A percentile compares a stretch with the other conserved stretches of the same genome.
These are phyloP conservation scores for Haliclona indistincta DNA, from an alignment of 37 sponge, comb jelly and placozoan genomes.

Conservation along the genomic window DNA sequence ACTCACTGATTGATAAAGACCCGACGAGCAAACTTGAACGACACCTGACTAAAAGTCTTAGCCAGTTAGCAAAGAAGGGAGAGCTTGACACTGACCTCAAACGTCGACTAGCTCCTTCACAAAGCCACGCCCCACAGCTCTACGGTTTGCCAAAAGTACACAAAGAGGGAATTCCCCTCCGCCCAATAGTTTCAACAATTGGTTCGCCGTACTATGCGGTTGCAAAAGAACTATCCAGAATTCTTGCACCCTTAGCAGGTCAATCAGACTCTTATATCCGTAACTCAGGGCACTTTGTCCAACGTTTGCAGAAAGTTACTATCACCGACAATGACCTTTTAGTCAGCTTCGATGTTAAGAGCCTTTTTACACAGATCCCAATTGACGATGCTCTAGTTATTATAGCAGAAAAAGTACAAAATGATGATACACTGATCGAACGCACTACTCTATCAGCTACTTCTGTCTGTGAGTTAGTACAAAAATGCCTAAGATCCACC, in stretches of 20 bases:
- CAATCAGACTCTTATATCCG: not conserved
- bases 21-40: not conserved
- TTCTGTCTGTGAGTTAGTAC: not conserved
- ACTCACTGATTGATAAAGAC: not conserved
- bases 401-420: not conserved
- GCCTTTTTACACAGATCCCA: constrained; percentile 21
- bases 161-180: constrained; percentile 8
- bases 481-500: constrained; percentile 8
- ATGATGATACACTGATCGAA: not conserved
- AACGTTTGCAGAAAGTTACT: not conserved
- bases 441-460: not conserved
- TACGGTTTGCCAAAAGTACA: constrained; percentile 39
- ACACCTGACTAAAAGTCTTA: not conserved
- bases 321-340: not conserved
- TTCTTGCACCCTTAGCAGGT: constrained; percentile 23
- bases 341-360: constrained; percentile 28
- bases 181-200: constrained; percentile 29
- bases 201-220: constrained; percentile 25
- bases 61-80: not conserved
- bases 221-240: constrained; percentile 1
- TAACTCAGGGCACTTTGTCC: not conserved
- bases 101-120: not conserved
- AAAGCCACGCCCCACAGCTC: not conserved
- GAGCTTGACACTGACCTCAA: not conserved
- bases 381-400: constrained; percentile 11